Base-by-base conservation (phyloP, 2,113 vertebrate genomes). In the Gulo gulo region DNA sequence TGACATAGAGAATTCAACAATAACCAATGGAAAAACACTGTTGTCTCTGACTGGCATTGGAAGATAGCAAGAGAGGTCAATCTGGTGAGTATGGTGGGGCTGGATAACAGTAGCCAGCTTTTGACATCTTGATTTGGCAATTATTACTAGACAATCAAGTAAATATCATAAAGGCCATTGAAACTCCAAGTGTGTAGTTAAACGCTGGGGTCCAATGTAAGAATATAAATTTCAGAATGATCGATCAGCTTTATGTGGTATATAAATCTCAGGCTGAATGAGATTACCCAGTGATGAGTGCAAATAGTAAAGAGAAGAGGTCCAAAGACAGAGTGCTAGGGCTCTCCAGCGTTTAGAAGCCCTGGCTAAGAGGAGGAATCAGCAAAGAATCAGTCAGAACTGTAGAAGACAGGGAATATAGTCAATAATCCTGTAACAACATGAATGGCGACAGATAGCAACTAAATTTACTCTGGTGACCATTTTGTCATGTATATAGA, bases 321-420 rank as follows among this genome's bases (percentile, higher is more conserved):
- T 42, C 2, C 1, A 20, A 39, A 47, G 76, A 18, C 5, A 23
- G 29, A 18, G 7, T 23, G 23, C 9, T 57, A 6, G 55, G 29
- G 12, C 0, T 11, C 11, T 67, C 10, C 26, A 71, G 34, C 20
- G 26, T 31, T 13, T 12, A 24, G 16, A 73, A 20, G 12, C 47
- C 29, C 24, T 15, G 13, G 0, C 47, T 0, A 45, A 23, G n/a
- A 57, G 8, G 26, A 78, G 20, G 12, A 34, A 12, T 15, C 20
- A n/a, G 18, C 12, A 45, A n/a, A 57, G 31, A 8, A 24, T 15
- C 21, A 11, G 8, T 39, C 26, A 50, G 39, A 42, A 63, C 26
- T 11, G 24, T 2, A 39, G 24, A 47, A 63, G n/a, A 61, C 24
- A 42, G 36, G 55, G 14, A 18, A 47, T 47, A 78, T 78, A 31